Base-by-base conservation (phyloP, 2,113 vertebrate species). In the Tylochromis polylepis region DNA sequence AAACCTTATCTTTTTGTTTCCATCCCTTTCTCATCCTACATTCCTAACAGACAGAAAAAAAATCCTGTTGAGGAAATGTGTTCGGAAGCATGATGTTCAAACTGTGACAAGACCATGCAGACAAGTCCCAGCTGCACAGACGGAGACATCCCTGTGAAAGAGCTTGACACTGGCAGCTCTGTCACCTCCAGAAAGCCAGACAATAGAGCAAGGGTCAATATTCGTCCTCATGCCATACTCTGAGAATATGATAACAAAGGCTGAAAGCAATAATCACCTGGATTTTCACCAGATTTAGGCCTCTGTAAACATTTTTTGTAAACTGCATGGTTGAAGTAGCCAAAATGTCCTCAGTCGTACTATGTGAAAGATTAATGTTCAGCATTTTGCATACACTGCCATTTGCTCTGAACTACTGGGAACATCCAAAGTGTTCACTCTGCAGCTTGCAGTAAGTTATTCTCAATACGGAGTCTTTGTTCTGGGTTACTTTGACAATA, bases 71-170 rank as follows among this genome's bases (percentile, higher is more conserved):
- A 87, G 75, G 6, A 86, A 60, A 53, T 14, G 59, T 91, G 82
- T 87, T 79, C 77, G 88, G 84, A 51, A 49, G 83, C 75, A 24
- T 67, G 82, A 62, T 67, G 85, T 88, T 88, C 84, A 41, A 34
- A 41, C 55, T 82, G 53, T 83, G 88, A 89, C 86, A 75, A 87
- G 86, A 81, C 75, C 85, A 55, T 34, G 18, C 81, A 81, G 87
- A 91, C 85, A 29, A 84, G 81, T 46, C 85, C 72, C 91, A 86
- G 85, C 91, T 92, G 89, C 89, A 84, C 46, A n/a, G 24, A 87
- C 41, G 36, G 60, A 29, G 56, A 16, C 34, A 46, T 81, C 83
- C 12, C 84, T 53, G 78, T 82, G 56, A 15, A 75, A 78, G n/a
- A 49, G 56, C 36, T 55, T 38, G 18, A 82, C 86, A 80, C 85